Conservation (phyloP, 2,888 invertebrate genomes). For the Agriopis marginaria region DNA sequence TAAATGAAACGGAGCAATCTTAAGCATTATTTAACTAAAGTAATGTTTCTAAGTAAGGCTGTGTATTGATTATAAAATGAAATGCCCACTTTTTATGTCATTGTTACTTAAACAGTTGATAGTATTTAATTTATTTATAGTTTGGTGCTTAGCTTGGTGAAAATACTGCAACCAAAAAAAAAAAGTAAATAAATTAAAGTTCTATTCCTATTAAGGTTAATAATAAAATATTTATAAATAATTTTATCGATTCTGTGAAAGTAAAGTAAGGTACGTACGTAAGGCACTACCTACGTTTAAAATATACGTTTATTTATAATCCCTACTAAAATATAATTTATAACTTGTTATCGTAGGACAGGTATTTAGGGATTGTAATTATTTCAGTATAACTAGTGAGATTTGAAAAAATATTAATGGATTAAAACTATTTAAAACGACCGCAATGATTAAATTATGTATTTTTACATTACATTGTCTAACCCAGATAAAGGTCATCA, state of each 20-base stretch:
- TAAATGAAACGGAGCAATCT: too few species aligned
- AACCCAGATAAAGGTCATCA: too few species aligned
- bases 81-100: constrained; percentile 17
- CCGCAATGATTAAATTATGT: background rate
- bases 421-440: background rate
- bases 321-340: background rate
- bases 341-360: constrained; percentile 3
- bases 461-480: too few species aligned
- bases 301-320: background rate
- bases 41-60: too few species aligned
- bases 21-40: too few species aligned
- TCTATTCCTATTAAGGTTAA: constrained; percentile 12
- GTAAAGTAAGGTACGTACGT: background rate
- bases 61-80: constrained; percentile 1
- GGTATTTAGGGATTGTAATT: constrained; percentile 1
- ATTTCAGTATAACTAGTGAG: constrained; percentile 11
- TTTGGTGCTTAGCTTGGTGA: constrained; percentile 12
- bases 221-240: constrained; percentile 2
- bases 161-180: background rate
- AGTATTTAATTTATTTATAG: constrained; percentile 7
- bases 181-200: constrained; percentile 5
- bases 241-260: background rate
- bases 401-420: background rate
- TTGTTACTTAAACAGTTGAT: background rate
- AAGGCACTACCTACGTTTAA: background rate